Base-by-base conservation (phyloP, 2,113 vertebrate genomes). In the Bubo bubo region DNA sequence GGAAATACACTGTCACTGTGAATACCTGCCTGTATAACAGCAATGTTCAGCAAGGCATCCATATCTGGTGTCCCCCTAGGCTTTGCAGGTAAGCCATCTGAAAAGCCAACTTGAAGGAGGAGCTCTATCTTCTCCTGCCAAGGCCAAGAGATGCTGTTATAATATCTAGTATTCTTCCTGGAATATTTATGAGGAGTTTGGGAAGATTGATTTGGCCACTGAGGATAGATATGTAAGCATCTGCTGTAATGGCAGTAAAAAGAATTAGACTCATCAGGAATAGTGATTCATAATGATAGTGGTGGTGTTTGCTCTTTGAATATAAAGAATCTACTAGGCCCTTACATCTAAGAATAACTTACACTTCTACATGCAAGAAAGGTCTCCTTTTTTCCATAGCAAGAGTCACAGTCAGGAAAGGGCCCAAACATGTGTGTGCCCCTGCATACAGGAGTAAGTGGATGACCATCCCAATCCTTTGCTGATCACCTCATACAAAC, bases 251-350 rank as follows among this genome's bases (percentile, higher is more conserved):
- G 94, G 95, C 96, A 96, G 79, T 93, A 96, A 97, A 97, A 98
- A 96, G 97, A 97, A 98, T 98, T 97, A 98, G 89, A 95, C 93
- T 97, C 97, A 97, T 98, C 97, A 98, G 80, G 92, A 91, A 81
- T 10, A 94, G 97, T 97, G 97, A 98, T 97, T 97, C 97, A 97
- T 97, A 96, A 97, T 93, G 97, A 98, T 96, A 76, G 91, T 72
- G 56, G 68, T 0, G 0, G 56, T 85, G 92, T 90, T 96, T 97
- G 96, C 95, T 97, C 95, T 96, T 91, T 79, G 97, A 97, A 98
- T 97, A 96, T 88, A 98, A 98, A 98, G 71, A 90, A 90, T 86
- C 74, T 94, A 53, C 89, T 86, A 93, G 50, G 55, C 62, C 75
- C 74, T 96, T 95, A 95, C 96, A 95, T 91, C 45, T 67, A 91